Conservation (phyloP, 2,113 vertebrate genomes). For the Sisor rabdophorus region DNA sequence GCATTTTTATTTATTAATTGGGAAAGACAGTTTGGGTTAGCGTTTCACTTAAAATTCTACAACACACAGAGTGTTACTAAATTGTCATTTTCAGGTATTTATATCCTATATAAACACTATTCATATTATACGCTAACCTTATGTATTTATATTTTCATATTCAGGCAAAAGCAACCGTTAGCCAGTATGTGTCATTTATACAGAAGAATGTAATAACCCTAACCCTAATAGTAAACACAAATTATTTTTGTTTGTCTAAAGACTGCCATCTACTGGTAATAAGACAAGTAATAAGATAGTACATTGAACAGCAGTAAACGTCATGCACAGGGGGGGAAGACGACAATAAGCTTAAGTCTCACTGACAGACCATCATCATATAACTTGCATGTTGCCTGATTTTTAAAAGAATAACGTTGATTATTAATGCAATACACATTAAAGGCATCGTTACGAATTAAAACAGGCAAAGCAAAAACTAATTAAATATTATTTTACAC, state of each 20-base stretch:
- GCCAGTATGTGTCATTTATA: not conserved
- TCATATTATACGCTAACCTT: too few relatives aligned
- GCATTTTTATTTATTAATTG: not conserved
- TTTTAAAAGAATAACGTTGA: too few relatives aligned
- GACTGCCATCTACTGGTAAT: slow-evolving; percentile 46
- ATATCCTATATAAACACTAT: too few relatives aligned
- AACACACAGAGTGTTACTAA: not conserved
- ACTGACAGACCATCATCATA: too few relatives aligned
- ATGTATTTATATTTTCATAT: not conserved
- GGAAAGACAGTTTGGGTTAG: not conserved
- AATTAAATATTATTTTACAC: too few relatives aligned
- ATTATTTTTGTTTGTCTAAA: slow-evolving; percentile 6
- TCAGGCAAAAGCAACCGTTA: not conserved
- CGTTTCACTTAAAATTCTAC: not conserved
- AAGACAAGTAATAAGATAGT: slow-evolving; percentile 2
- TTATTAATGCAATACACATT: too few relatives aligned
- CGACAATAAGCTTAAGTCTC: not conserved
- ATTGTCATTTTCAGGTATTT: not conserved
- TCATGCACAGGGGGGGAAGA: not conserved
- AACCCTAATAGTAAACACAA: slow-evolving; percentile 6
- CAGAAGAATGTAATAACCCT: not conserved
- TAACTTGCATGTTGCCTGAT: too few relatives aligned
- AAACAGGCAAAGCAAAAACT: too few relatives aligned
- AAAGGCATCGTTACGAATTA: too few relatives aligned
- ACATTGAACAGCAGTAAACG: not conserved